phyloP scores from a whole-genome alignment of 2,888 invertebrate species.

The Parascotia fuliginaria region DNA sequence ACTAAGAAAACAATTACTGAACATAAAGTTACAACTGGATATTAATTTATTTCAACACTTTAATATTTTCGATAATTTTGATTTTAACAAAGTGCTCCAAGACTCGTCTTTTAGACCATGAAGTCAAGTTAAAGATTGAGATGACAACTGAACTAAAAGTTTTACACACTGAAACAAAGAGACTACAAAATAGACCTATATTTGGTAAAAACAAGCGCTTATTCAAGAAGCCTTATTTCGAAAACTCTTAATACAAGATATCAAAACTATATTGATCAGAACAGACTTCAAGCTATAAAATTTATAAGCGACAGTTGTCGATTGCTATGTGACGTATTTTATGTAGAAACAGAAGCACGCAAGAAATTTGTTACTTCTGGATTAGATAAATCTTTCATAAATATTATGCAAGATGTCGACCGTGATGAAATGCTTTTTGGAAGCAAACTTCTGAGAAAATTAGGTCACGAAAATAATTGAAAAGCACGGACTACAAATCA shows the following conservation, averaged over 20 bases:
- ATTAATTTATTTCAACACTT: neutral
- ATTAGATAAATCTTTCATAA: constrained; percentile 20
- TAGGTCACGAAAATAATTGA: constrained; percentile 4
- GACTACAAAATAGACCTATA: neutral
- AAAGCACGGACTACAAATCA: constrained; percentile 1
- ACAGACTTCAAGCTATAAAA: no score
- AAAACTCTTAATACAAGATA: no score
- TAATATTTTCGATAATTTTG: neutral
- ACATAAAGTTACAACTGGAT: neutral
- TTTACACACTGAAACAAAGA: neutral
- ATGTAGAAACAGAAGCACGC: constrained; percentile 11
- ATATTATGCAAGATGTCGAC: constrained; percentile 20
- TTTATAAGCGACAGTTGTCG: constrained; percentile 26
- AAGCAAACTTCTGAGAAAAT: neutral
- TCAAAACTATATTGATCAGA: no score
- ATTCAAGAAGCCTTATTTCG: neutral
- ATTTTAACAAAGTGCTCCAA: accelerated
- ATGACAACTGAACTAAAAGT: neutral
- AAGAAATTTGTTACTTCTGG: constrained; percentile 27
- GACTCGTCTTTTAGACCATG: no score
- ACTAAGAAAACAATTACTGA: neutral
- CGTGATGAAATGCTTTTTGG: constrained; percentile 9
- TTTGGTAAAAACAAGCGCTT: neutral
- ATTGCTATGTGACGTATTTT: constrained; percentile 22
- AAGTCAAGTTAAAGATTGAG: no score